phyloP scores from a whole-genome alignment of 2,888 invertebrate genomes.

The Autographa gamma region DNA sequence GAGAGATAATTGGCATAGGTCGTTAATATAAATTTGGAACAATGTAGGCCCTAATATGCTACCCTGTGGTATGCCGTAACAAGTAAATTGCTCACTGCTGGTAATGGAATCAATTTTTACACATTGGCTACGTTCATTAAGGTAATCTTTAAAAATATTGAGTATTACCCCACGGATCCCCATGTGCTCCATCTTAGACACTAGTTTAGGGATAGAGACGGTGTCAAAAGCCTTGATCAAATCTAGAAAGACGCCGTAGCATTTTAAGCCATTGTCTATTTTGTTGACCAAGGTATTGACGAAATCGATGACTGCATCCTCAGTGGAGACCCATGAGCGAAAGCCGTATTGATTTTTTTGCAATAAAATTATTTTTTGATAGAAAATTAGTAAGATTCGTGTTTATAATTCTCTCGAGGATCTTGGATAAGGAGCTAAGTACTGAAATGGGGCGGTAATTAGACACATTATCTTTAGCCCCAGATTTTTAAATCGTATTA shows the following conservation, averaged over 20 bases:
- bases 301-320: neutral
- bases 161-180: slow-evolving; percentile 13
- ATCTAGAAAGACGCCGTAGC: slow-evolving; percentile 14
- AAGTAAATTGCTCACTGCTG: neutral
- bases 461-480: slow-evolving; percentile 22
- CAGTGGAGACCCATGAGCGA: slow-evolving; percentile 12
- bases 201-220: slow-evolving; percentile 7
- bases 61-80: slow-evolving; percentile 1
- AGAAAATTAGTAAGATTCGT: slow-evolving; percentile 17
- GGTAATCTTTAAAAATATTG: slow-evolving; percentile 13
- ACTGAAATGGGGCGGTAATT: slow-evolving; percentile 39
- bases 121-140: slow-evolving; percentile 3
- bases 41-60: slow-evolving; percentile 1
- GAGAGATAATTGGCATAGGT: slow-evolving; percentile 4
- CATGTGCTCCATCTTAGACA: slow-evolving; percentile 11
- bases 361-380: slow-evolving; percentile 15
- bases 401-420: slow-evolving; percentile 26
- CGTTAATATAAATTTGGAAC: neutral
- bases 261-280: slow-evolving; percentile 7
- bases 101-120: slow-evolving; percentile 7
- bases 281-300: slow-evolving; percentile 2
- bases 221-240: slow-evolving; percentile 9
- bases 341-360: slow-evolving; percentile 34
- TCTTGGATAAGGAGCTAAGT: slow-evolving; percentile 27
- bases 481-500: slow-evolving; percentile 28